Evolutionary conservation across 2,888 invertebrate species (phyloP), one percentile per base, ranked within the genome.

Genomic region (Ceriagrion tenellum): DNA sequence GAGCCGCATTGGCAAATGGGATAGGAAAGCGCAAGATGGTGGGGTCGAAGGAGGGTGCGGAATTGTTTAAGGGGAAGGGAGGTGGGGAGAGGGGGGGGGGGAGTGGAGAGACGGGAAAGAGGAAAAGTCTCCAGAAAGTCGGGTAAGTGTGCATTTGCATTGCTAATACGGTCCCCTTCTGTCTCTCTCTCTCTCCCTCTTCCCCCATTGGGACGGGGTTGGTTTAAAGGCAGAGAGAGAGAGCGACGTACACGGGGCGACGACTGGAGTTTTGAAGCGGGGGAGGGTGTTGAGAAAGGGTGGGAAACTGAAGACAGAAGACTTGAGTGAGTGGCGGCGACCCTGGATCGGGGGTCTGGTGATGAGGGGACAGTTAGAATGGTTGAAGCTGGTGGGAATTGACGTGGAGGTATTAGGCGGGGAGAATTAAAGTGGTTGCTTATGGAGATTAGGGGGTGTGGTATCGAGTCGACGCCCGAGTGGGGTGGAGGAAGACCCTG

Each of bases 121-220:
- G 30, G 81, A 81, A 81, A 81, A 81, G 81, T 81, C 81, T 30
- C 81, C 81, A 23, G 47, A 93, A 69, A 93, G 93, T 47, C 93
- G 93, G 93, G 81, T 81, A 81, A 69, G 81, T 20, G 47, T 93
- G 69, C 93, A 69, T 93, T 93, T 93, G 93, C 93, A 93, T 93
- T 93, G 69, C 93, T 93, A 63, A 93, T 93, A 63, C 56, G 23
- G 4, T 35, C 69, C 69, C 35, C 16, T 16, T 13, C n/a, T 26
- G n/a, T n/a, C n/a, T n/a, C n/a, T n/a, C n/a, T n/a, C n/a, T n/a
- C n/a, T n/a, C n/a, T n/a, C n/a, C n/a, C 47, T 47, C 8, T 47
- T 8, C 47, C 47, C 35, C 35, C 26, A 18, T 30, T 3, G 81
- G 69, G 35, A 35, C 47, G 47, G 81, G 81, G 81, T 13, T 13